phyloP scores from a whole-genome alignment of 2,888 invertebrate species.

The Nematopogon swammerdamellus region DNA sequence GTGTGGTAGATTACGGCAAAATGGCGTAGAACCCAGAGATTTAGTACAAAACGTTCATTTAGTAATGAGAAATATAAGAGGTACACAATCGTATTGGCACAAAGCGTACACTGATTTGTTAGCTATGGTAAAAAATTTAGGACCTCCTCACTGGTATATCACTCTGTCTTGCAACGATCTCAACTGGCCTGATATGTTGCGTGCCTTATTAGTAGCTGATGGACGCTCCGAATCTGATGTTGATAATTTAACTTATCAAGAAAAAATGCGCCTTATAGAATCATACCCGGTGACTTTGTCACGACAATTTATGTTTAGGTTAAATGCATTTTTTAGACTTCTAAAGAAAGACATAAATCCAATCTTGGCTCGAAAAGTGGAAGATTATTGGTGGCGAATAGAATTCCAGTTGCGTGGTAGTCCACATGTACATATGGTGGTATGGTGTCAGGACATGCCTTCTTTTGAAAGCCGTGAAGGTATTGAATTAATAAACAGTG shows the following conservation, averaged over 20 bases:
- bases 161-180: slow-evolving; percentile 14
- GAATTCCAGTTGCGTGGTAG: slow-evolving; percentile 14
- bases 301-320: slow-evolving; percentile 9
- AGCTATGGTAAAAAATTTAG: slow-evolving; percentile 13
- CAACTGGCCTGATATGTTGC: slow-evolving; percentile 15
- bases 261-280: slow-evolving; percentile 4
- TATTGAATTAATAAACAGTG: no score
- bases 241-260: slow-evolving; percentile 1
- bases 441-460: no score
- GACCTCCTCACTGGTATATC: slow-evolving; percentile 14
- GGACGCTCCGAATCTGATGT: slow-evolving; percentile 7
- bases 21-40: slow-evolving; percentile 8
- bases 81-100: slow-evolving; percentile 8
- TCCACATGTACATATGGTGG: slow-evolving; percentile 10
- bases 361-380: no score
- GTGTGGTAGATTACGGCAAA: slow-evolving; percentile 11
- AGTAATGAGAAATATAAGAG: slow-evolving; percentile 15
- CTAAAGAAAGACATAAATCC: no score
- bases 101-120: slow-evolving; percentile 12
- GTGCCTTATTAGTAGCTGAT: slow-evolving; percentile 14
- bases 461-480: no score
- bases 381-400: slow-evolving; percentile 7
- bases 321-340: slow-evolving; percentile 8
- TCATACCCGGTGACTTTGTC: slow-evolving; percentile 11
- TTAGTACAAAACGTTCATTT: slow-evolving; percentile 15